Conservation (phyloP, 92 coral and sea anemone genomes). For the Montipora capitata region DNA sequence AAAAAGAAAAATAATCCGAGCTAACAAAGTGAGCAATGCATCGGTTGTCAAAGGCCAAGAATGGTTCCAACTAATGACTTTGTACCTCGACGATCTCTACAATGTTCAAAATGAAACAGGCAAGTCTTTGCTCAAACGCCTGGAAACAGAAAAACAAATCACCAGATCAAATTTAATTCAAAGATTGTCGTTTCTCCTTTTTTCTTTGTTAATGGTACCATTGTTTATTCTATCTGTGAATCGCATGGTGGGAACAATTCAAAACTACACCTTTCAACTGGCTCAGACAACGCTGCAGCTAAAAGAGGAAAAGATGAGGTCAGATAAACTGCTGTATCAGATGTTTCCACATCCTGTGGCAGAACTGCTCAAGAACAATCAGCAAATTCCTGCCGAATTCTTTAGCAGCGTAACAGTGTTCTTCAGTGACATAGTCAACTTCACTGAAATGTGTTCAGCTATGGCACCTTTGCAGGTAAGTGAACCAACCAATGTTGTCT, state of each 20-base stretch:
- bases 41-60: constrained; percentile 26
- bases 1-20: constrained; percentile 47
- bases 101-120: constrained; percentile 69
- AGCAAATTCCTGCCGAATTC: constrained; percentile 74
- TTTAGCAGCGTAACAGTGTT: constrained; percentile 81
- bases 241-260: constrained; percentile 71
- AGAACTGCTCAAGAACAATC: constrained; percentile 72
- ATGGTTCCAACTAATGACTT: constrained; percentile 78
- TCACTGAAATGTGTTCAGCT: constrained; percentile 50
- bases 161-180: constrained; percentile 1
- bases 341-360: constrained; percentile 88
- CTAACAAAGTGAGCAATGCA: constrained; percentile 21
- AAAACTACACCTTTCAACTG: constrained; percentile 67
- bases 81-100: constrained; percentile 59
- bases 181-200: constrained; percentile 36
- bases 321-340: constrained; percentile 73
- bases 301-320: constrained; percentile 41
- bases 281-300: constrained; percentile 33
- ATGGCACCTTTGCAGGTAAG: constrained; percentile 55
- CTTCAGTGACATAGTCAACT: constrained; percentile 85
- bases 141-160: neutral
- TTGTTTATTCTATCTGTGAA: constrained; percentile 63
- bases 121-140: neutral
- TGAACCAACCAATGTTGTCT: too few relatives aligned
- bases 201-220: constrained; percentile 64